These are phyloP conservation scores for Halocaridina rubra DNA, from an alignment of 2,888 invertebrate genomes.

Conservation along the genomic window DNA sequence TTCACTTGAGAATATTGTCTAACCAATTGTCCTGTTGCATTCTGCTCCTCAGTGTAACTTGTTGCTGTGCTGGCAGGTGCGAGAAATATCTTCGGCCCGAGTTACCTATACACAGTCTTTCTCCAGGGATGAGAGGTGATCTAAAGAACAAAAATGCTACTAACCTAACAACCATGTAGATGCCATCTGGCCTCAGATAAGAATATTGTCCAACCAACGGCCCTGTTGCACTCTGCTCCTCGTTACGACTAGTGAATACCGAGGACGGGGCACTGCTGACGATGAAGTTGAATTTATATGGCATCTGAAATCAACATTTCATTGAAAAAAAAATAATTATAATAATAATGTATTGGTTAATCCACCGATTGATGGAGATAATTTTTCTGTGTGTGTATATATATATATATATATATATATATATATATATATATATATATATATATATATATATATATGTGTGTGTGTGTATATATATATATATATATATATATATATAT, in stretches of 20 bases:
- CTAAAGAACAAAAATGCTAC: background rate
- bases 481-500: background rate
- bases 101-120: no score
- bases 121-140: no score
- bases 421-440: constrained; percentile 9
- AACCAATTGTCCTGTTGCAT: no score
- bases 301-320: background rate
- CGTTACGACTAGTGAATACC: constrained; percentile 34
- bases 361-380: no score
- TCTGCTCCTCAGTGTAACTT: no score
- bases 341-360: no score
- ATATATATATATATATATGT: background rate
- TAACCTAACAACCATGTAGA: constrained; percentile 57
- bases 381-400: no score
- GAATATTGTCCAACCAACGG: constrained; percentile 42
- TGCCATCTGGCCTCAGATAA: constrained; percentile 50
- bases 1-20: no score
- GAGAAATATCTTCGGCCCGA: no score
- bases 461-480: background rate
- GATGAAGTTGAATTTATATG: constrained; percentile 45
- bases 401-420: background rate
- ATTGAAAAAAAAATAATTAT: no score
- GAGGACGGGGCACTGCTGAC: constrained; percentile 20
- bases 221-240: constrained; percentile 1
- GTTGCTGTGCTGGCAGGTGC: no score